Percentiles rank a stretch among this genome's conserved stretches.
These are phyloP conservation scores for Hypercompe scribonia DNA, from an alignment of 2,888 invertebrate species.

Conservation along the genomic window DNA sequence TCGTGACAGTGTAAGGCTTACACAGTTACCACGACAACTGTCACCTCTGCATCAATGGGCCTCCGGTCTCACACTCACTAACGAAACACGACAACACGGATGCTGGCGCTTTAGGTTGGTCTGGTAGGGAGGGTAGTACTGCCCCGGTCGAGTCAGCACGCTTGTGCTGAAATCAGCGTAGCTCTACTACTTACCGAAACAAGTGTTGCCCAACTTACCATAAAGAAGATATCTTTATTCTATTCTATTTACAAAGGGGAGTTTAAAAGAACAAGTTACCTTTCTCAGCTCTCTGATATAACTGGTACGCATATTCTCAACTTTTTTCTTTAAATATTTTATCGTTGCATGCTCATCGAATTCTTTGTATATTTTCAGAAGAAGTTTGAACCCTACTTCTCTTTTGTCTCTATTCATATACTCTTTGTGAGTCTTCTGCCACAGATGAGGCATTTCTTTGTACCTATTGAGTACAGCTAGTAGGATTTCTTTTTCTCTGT, in stretches of 20 bases:
- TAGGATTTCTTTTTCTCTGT: conserved; percentile 25
- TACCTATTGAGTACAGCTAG: conserved; percentile 18
- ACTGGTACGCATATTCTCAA: conserved; percentile 26
- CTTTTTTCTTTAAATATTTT: conserved; percentile 27
- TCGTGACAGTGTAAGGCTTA: no score
- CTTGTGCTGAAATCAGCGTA: no score
- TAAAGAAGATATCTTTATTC: not conserved
- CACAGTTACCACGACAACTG: no score
- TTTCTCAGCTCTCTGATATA: conserved; percentile 19
- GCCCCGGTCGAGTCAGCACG: no score
- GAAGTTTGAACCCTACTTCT: conserved; percentile 17
- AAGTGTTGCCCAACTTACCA: not conserved
- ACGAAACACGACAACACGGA: no score
- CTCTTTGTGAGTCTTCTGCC: conserved; percentile 24
- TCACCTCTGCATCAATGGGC: no score
- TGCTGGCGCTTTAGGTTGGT: no score
- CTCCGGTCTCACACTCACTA: no score
- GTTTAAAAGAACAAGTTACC: not conserved
- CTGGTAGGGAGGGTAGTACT: no score
- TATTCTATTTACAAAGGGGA: not conserved
- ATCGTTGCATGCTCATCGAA: conserved; percentile 30
- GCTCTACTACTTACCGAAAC: no score
- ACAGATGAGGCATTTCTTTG: conserved; percentile 33
- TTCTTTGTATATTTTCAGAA: conserved; percentile 22
- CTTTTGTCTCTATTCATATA: conserved; percentile 20